Evolutionary conservation across 2,797 vertebrate genomes (phyloP).

Genomic region (Acanthopagrus latus): DNA sequence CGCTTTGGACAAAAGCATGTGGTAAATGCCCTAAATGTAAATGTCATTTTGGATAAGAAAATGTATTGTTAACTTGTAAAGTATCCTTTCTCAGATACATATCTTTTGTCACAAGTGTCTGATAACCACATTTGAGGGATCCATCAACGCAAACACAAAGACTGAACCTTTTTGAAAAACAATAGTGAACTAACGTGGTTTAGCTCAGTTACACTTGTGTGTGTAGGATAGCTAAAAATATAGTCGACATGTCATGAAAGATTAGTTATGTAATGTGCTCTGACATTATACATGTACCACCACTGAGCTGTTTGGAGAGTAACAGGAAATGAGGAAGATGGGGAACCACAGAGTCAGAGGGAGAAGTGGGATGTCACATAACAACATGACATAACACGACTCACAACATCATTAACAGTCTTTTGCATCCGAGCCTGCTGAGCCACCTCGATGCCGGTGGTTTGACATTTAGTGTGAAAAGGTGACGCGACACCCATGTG

Average conservation of each 20-base stretch:
- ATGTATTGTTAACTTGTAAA: too few species aligned
- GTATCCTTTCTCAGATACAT: too few species aligned
- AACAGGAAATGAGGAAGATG: neutral
- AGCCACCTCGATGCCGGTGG: neutral
- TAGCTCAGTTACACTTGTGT: too few species aligned
- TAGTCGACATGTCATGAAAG: neutral
- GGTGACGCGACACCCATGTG: conserved; percentile 20
- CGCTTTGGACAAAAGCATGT: too few species aligned
- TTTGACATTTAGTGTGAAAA: conserved; percentile 50
- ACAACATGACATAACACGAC: conserved; percentile 22
- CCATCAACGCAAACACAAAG: too few species aligned
- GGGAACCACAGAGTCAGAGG: neutral
- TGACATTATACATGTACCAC: neutral
- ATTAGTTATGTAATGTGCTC: conserved; percentile 4
- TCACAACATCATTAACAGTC: conserved; percentile 30
- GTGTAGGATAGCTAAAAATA: too few species aligned
- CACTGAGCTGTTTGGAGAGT: conserved; percentile 7
- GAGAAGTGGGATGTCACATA: conserved; percentile 7
- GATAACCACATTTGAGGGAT: neutral
- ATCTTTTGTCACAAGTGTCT: too few species aligned
- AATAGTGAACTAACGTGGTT: neutral
- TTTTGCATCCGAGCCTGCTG: conserved; percentile 17
- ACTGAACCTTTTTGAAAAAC: neutral
- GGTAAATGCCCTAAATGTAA: too few species aligned
- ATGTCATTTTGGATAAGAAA: too few species aligned